These are phyloP conservation scores for Plemyria rubiginata DNA, from an alignment of 2,888 invertebrate genomes.

Conservation along the genomic window DNA sequence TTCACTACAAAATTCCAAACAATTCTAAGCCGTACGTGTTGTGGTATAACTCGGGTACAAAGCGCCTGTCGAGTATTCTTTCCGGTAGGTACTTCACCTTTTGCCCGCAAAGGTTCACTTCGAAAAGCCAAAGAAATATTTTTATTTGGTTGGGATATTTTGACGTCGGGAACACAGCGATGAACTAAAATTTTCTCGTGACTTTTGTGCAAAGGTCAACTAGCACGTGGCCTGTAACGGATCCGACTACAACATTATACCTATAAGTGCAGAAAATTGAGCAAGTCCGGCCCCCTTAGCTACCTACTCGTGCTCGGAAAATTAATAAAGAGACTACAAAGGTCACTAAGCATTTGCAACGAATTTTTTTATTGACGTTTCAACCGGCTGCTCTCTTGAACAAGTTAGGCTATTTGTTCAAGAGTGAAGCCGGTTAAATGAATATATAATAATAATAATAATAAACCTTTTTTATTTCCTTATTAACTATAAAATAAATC, in stretches of 20 bases:
- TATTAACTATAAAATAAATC: no score
- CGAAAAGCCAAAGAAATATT: slow-evolving; percentile 12
- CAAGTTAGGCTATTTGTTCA: background rate
- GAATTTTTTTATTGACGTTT: slow-evolving; percentile 29
- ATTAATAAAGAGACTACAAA: slow-evolving; percentile 44
- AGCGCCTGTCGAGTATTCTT: slow-evolving; percentile 4
- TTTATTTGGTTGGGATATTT: slow-evolving; percentile 31
- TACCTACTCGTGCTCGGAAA: slow-evolving; percentile 34
- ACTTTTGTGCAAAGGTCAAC: slow-evolving; percentile 54
- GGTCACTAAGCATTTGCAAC: slow-evolving; percentile 45
- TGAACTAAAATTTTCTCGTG: slow-evolving; percentile 44
- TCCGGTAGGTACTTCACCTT: background rate
- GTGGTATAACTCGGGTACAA: background rate
- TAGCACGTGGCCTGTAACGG: slow-evolving; percentile 41
- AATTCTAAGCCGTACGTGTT: background rate
- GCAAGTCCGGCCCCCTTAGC: slow-evolving; percentile 31
- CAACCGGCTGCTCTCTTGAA: slow-evolving; percentile 6
- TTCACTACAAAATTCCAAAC: background rate
- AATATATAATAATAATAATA: no score
- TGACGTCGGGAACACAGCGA: slow-evolving; percentile 15
- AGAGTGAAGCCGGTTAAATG: no score
- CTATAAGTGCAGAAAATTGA: slow-evolving; percentile 23
- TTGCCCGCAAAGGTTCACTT: slow-evolving; percentile 16
- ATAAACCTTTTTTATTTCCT: no score
- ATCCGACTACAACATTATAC: slow-evolving; percentile 4